phyloP scores from a whole-genome alignment of 2,888 invertebrate genomes.

The Amphipoea oculea region DNA sequence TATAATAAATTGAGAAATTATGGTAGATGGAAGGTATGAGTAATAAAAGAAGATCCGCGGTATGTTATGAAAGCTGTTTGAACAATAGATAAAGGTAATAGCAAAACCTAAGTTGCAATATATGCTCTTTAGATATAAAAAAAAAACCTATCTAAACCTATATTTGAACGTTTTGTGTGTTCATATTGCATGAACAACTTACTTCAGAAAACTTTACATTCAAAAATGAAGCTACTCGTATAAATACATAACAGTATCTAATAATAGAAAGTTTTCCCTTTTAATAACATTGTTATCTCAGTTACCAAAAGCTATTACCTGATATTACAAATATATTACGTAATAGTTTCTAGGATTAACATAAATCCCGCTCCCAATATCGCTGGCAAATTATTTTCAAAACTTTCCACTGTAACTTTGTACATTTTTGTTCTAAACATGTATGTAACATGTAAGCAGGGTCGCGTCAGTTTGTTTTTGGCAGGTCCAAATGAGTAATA shows the following conservation, averaged over 20 bases:
- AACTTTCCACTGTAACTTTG: constrained; percentile 44
- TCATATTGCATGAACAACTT: constrained; percentile 8
- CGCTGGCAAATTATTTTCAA: constrained; percentile 39
- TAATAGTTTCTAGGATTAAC: constrained; percentile 42
- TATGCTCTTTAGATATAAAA: neutral
- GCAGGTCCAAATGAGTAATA: constrained; percentile 77
- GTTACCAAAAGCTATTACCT: constrained; percentile 36
- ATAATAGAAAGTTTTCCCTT: constrained; percentile 9
- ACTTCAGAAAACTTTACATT: neutral
- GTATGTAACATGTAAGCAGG: constrained; percentile 50
- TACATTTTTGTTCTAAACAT: constrained; percentile 57
- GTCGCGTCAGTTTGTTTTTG: constrained; percentile 66
- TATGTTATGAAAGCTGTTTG: neutral
- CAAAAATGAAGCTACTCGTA: constrained; percentile 19
- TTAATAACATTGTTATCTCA: constrained; percentile 25
- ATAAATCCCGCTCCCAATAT: constrained; percentile 35
- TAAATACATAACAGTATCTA: constrained; percentile 1
- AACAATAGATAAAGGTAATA: neutral
- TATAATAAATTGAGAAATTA: neutral
- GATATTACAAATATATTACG: constrained; percentile 31
- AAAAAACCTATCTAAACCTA: neutral
- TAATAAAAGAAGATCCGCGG: neutral
- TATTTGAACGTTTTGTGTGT: neutral
- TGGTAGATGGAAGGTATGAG: neutral
- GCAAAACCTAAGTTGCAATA: neutral